phyloP scores from a whole-genome alignment of 92 coral and sea anemone species.

The Siderastrea siderea region DNA sequence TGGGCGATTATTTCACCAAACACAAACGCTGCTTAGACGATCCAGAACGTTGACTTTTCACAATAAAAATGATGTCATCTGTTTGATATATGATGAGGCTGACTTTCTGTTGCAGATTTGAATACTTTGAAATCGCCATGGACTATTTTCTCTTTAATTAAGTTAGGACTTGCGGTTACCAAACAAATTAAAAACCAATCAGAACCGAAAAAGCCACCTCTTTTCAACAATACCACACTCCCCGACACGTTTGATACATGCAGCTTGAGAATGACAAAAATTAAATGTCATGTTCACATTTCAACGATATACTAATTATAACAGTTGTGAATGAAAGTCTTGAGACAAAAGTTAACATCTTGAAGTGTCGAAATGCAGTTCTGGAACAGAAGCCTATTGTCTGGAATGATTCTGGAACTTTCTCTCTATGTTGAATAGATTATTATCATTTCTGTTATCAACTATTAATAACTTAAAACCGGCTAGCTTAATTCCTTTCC shows the following conservation, averaged over 20 bases:
- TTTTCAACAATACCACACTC: not conserved
- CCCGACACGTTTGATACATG: not conserved
- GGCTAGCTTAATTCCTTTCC: not conserved
- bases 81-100: not conserved
- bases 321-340: not conserved
- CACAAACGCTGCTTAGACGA: not conserved
- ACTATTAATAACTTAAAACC: not conserved
- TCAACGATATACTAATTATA: not conserved
- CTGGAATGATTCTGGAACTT: not conserved
- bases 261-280: not conserved
- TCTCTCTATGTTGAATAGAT: not conserved
- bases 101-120: not conserved
- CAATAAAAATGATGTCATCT: not conserved
- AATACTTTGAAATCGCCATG: not conserved
- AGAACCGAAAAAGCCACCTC: not conserved
- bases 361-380: not conserved
- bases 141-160: conserved; percentile 9
- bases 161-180: conserved; percentile 23
- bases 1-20: not conserved
- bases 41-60: not conserved
- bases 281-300: not conserved
- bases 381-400: too few relatives aligned
- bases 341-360: not conserved
- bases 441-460: not conserved
- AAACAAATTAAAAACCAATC: conserved; percentile 35